Base-by-base conservation (phyloP, 2,888 invertebrate species). In the Perizoma affinitatum region DNA sequence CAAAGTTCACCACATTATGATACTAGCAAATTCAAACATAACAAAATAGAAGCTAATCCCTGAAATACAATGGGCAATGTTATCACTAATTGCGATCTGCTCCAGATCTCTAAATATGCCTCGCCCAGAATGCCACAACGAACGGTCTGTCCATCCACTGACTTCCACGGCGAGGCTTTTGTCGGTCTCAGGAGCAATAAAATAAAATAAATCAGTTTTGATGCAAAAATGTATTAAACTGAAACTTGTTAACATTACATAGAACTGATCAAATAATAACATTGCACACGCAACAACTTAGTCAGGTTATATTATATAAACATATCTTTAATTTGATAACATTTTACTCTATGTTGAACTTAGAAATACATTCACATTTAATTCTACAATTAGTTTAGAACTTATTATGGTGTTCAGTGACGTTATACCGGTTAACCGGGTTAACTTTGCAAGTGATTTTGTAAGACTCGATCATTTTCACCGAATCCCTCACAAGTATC, bases 401-500 rank as follows among this genome's bases (percentile, higher is more conserved):
- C 33, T 64, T 58, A 50, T 50, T 59, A 60, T 35, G 49, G 38
- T 56, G 61, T 48, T 65, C 63, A 55, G 22, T 65, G 64, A 63
- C n/a, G 46, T 63, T 63, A 7, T 52, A 65, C 47, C 79, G 76
- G 53, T 87, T 89, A 0, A 88, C 81, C 0, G 92, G 91, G 50
- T 92, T 92, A n/a, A 92, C 89, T 73, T 88, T 90, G 65, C 91
- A 92, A 5, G 91, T 92, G 10, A 92, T 92, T 60, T 90, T 92
- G 69, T 91, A 91, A 0, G 91, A 92, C 56, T 92, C 92, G 0
- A 90, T 77, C 84, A 87, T 83, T 70, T 91, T 91, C 2, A 92
- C 92, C 0, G 90, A 89, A 49, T 90, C 92, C 5, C 92, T 74
- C 6, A 92, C 89, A 58, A 92, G 70, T 46, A 92, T 90, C 6